Conservation (phyloP, 2,113 vertebrate species). For the Gobius niger region DNA sequence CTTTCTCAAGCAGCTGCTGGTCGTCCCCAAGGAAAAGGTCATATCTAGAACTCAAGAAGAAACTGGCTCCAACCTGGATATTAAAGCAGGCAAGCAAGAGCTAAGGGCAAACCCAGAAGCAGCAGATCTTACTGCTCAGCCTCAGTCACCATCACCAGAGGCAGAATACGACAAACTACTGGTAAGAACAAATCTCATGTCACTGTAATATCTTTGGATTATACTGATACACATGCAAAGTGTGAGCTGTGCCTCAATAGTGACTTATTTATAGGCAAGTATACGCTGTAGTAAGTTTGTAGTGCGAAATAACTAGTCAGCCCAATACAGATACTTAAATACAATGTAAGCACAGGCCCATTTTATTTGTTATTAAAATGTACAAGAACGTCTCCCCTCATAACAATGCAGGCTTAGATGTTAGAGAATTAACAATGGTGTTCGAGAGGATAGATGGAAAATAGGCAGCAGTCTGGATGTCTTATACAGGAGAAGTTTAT, state of each 20-base stretch:
- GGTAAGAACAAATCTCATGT: slow-evolving; percentile 56
- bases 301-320: too few species aligned
- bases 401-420: too few species aligned
- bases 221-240: not conserved
- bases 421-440: too few species aligned
- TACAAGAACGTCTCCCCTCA: too few species aligned
- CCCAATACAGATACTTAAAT: too few species aligned
- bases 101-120: slow-evolving; percentile 1
- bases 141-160: slow-evolving; percentile 75
- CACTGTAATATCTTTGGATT: not conserved
- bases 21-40: slow-evolving; percentile 38
- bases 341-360: too few species aligned
- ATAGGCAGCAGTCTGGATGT: too few species aligned
- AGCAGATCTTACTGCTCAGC: slow-evolving; percentile 33
- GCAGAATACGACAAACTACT: slow-evolving; percentile 81
- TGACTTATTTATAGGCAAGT: not conserved
- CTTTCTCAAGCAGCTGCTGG: slow-evolving; percentile 62
- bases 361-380: too few species aligned
- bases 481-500: too few species aligned
- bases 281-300: not conserved
- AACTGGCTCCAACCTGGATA: not conserved
- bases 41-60: slow-evolving; percentile 4
- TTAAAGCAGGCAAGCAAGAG: slow-evolving; percentile 20
- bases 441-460: too few species aligned
- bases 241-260: not conserved